Percentiles rank a stretch among this genome's conserved stretches.
Conservation (phyloP, 2,888 invertebrate species). For the Prionchulus punctatus region DNA sequence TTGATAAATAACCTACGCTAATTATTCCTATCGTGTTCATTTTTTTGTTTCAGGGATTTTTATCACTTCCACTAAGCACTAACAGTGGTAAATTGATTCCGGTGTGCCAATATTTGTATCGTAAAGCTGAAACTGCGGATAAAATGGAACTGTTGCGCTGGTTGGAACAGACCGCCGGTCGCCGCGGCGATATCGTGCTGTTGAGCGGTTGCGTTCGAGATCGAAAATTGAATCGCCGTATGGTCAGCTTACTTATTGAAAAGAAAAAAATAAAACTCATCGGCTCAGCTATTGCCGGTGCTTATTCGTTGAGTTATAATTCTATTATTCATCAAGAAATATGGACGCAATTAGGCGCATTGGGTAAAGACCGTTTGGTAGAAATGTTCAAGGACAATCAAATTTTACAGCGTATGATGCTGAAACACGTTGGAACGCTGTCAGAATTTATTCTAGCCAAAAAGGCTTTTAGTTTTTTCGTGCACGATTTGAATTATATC, state of each 20-base stretch:
- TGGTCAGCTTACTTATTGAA: neutral
- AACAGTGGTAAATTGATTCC: neutral
- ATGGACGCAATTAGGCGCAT: neutral
- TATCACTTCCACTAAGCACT: too few relatives aligned
- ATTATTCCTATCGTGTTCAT: too few relatives aligned
- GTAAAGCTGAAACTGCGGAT: neutral
- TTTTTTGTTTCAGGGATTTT: too few relatives aligned
- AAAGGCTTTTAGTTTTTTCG: too few relatives aligned
- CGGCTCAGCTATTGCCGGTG: neutral
- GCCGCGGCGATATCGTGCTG: neutral
- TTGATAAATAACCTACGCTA: too few relatives aligned
- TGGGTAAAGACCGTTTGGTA: neutral
- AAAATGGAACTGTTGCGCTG: neutral
- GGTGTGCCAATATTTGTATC: neutral
- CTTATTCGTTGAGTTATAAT: neutral
- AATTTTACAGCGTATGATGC: too few relatives aligned
- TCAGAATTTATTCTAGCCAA: too few relatives aligned
- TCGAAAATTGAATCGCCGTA: neutral
- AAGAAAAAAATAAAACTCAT: neutral
- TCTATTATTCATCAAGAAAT: neutral
- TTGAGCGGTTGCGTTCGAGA: neutral
- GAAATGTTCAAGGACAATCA: too few relatives aligned
- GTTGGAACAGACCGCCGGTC: neutral
- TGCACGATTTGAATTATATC: neutral
- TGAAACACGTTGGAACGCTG: too few relatives aligned